Conservation (phyloP, 2,888 invertebrate genomes). For the Tetragonisca angustula region DNA sequence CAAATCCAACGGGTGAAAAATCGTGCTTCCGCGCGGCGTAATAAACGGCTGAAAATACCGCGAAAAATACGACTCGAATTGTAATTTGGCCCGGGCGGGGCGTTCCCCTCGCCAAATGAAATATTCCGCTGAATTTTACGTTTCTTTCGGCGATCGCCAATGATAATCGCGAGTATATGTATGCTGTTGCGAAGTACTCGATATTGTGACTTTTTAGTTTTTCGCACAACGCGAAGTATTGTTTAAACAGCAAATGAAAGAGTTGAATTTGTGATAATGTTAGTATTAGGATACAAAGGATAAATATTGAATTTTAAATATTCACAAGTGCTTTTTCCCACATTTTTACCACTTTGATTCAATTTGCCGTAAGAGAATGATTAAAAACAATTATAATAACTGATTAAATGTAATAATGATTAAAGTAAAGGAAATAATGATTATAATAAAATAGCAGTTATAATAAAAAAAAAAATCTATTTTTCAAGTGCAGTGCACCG, state of each 20-base stretch:
- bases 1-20: constrained; percentile 47
- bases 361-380: neutral
- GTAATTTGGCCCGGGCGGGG: constrained; percentile 17
- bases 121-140: neutral
- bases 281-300: neutral
- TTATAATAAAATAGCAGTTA: no score
- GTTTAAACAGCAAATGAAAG: neutral
- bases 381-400: no score
- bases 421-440: no score
- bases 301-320: neutral
- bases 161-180: neutral
- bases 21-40: constrained; percentile 17
- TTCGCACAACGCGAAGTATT: neutral
- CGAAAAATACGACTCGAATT: constrained; percentile 30
- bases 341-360: no score
- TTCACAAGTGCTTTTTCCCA: neutral
- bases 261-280: neutral
- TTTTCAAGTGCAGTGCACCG: no score
- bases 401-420: no score
- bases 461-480: no score
- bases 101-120: neutral
- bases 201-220: neutral
- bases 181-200: neutral
- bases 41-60: constrained; percentile 19
- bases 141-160: neutral